A percentile compares a stretch with the other conserved stretches of the same genome.
Conservation (phyloP, 2,797 vertebrate genomes). For the Nasua narica region DNA sequence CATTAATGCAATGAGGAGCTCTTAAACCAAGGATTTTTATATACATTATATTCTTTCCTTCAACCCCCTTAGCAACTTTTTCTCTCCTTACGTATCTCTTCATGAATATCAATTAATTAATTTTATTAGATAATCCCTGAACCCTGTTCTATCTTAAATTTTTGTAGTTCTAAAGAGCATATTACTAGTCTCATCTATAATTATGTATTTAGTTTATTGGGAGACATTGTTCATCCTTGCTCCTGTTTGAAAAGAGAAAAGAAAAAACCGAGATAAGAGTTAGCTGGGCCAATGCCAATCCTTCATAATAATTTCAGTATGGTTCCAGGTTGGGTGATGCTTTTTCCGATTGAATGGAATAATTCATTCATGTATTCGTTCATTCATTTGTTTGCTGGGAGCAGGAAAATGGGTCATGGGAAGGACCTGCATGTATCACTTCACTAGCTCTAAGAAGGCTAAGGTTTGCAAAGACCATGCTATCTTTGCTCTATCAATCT, state of each 20-base stretch:
- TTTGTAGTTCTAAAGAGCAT: background rate
- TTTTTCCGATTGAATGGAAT: background rate
- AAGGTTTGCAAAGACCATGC: background rate
- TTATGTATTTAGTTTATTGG: background rate
- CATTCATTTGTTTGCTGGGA: background rate
- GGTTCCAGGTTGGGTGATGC: background rate
- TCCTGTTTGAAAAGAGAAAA: background rate
- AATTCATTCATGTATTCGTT: background rate
- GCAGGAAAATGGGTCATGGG: background rate
- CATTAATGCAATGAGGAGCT: background rate
- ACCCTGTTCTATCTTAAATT: background rate
- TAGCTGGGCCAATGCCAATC: background rate
- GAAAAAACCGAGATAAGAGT: background rate
- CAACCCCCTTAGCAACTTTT: background rate
- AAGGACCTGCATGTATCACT: background rate
- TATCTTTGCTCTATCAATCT: constrained; percentile 25
- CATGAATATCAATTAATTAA: background rate
- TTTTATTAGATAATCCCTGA: background rate
- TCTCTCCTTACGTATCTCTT: background rate
- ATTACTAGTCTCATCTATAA: background rate
- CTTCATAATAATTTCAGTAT: background rate
- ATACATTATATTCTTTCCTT: background rate
- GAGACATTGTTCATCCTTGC: background rate
- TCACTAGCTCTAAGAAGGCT: background rate
- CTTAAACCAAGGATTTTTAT: background rate